Conservation (phyloP, 2,113 vertebrate species). For the Cavia porcellus region DNA sequence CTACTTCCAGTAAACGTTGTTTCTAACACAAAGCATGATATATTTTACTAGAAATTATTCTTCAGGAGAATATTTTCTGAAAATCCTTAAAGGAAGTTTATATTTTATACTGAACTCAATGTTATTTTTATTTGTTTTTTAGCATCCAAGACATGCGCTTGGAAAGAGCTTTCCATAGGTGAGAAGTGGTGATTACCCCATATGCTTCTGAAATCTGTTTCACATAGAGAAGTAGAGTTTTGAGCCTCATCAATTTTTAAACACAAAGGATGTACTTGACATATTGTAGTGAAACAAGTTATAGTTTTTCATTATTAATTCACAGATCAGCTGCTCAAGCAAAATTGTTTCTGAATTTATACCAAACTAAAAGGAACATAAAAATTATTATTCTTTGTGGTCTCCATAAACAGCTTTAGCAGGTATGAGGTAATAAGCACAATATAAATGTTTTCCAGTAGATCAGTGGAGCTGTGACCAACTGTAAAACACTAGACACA, state of each 20-base stretch:
- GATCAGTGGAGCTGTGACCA: background rate
- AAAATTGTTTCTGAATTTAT: constrained; percentile 83
- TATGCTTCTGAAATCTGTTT: constrained; percentile 74
- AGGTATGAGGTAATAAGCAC: constrained; percentile 60
- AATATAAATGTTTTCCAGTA: constrained; percentile 64
- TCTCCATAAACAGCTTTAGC: constrained; percentile 65
- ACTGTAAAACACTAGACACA: background rate
- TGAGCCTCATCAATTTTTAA: constrained; percentile 82
- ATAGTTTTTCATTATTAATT: constrained; percentile 83
- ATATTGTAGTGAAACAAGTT: constrained; percentile 76
- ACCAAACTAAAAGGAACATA: constrained; percentile 80
- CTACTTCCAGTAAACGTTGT: background rate
- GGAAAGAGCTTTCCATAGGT: constrained; percentile 18
- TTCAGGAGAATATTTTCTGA: constrained; percentile 52
- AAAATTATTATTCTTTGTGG: constrained; percentile 76
- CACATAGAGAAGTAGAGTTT: constrained; percentile 69
- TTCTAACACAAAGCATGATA: constrained; percentile 32
- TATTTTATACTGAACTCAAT: background rate
- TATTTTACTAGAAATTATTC: constrained; percentile 42
- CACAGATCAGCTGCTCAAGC: constrained; percentile 81
- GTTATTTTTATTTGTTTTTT: constrained; percentile 28
- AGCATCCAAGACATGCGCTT: background rate
- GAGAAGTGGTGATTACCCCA: constrained; percentile 30
- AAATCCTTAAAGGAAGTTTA: constrained; percentile 6
- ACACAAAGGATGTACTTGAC: constrained; percentile 76